These are phyloP conservation scores for Cataglyphis altisquamis DNA, from an alignment of 2,888 invertebrate species.

Conservation along the genomic window DNA sequence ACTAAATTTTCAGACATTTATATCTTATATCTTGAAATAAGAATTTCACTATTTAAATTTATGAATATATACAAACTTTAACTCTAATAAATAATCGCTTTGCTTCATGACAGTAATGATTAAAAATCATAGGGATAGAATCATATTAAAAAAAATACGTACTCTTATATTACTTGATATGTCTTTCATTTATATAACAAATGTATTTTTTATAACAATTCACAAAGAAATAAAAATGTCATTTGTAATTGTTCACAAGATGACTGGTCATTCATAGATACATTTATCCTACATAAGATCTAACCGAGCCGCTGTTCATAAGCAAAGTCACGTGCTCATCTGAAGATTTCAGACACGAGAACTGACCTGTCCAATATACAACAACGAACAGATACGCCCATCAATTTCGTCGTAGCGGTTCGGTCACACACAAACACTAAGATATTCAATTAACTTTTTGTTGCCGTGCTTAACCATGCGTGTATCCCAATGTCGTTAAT, in stretches of 20 bases:
- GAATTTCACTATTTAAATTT: background rate
- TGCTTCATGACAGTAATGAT: background rate
- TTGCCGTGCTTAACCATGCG: constrained; percentile 42
- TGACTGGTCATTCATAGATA: background rate
- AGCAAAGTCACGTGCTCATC: background rate
- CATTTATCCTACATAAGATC: background rate
- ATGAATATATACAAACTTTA: background rate
- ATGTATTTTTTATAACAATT: background rate
- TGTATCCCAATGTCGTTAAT: constrained; percentile 66
- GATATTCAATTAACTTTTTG: constrained; percentile 71
- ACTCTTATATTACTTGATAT: background rate
- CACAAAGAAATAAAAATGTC: background rate
- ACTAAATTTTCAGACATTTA: background rate
- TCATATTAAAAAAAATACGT: background rate
- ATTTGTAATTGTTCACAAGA: background rate
- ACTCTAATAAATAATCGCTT: background rate
- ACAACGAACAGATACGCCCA: constrained; percentile 18
- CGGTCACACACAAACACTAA: constrained; percentile 56
- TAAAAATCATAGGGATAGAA: background rate
- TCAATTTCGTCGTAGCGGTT: constrained; percentile 56
- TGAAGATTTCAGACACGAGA: background rate
- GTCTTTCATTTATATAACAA: background rate
- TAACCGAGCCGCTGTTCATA: background rate
- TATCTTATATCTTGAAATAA: background rate
- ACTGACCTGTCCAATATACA: constrained; percentile 10